Evolutionary conservation across 2,113 vertebrate genomes (phyloP), one percentile per base, ranked within the genome.

Genomic region (Deroptyus accipitrinus): DNA sequence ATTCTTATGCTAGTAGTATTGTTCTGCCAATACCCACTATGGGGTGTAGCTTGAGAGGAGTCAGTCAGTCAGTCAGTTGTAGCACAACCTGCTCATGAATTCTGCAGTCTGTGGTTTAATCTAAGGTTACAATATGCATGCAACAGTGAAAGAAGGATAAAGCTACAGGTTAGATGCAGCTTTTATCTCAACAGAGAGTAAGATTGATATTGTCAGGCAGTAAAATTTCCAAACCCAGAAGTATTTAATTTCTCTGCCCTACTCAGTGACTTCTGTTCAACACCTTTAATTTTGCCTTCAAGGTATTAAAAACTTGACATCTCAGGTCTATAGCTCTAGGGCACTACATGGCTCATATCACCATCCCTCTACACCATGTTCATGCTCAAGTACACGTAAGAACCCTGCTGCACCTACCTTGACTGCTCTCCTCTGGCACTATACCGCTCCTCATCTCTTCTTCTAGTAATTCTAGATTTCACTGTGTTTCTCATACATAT

Each of bases 1-100:
- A 88, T 97, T 98, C 89, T 97, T 96, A 97, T 92, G 90, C 93
- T 96, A 92, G 92, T 41, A 79, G 57, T 46, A 90, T 75, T 77
- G 81, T 85, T 86, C 80, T 96, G 83, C 84, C 95, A 94, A 94
- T 86, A 96, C 63, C 37, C 59, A 92, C 93, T 90, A 92, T 70
- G 72, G 54, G 35, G 49, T 24, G 48, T 82, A 95, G 62, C n/a
- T 95, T 95, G 51, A 93, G 52, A 91, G 41, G 24, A 88, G 15
- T 62, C 18, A 68, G 13, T 0, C 0, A 91, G 18, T 63, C 37
- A 75, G 64, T 52, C 3, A 75, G 64, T 52, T 3, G 5, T 25
- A 9, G 41, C 46, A 84, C 33, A 78, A 66, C 25, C n/a, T 67
- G n/a, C 39, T 87, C 20, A 4, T 14, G 62, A 90, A 84, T 93